Evolutionary conservation across 2,888 invertebrate genomes (phyloP), one percentile per base, ranked within the genome.

Genomic region (Andrena trimmerana): DNA sequence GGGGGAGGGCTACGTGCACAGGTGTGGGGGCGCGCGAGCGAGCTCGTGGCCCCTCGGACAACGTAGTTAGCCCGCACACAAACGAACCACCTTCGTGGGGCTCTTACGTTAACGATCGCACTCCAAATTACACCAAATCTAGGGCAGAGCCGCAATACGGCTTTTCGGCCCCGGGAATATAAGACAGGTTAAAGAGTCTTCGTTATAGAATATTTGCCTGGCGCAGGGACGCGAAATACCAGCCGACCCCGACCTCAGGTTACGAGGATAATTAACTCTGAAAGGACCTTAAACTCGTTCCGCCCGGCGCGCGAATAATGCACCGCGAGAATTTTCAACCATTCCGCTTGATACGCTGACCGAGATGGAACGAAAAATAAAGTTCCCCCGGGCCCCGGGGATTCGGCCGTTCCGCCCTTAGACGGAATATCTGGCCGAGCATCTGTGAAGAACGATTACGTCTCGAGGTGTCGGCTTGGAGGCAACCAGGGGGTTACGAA

Each of bases 61-160:
- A 78, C 76, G 68, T 82, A 77, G 82, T 83, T 78, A 84, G 72
- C 71, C 69, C 48, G 52, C 69, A 78, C 70, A 82, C 70, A 69
- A 84, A 69, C 84, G 86, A 71, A 62, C 78, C 76, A 59, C 77
- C 81, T 75, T 78, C 69, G 59, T 74, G 74, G 65, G 80, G 79
- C 78, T 88, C 88, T 88, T 88, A 88, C 86, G 84, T 77, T 88
- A 88, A 88, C 88, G 86, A 88, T 88, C 88, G 88, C 72, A 86
- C 88, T 75, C 84, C 24, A 83, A 88, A 88, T 88, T 88, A 88
- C 79, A 72, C 60, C 33, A 81, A 86, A 88, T 88, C 88, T 88
- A 84, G 87, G 88, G 67, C 87, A 86, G 62, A 86, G 82, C 88
- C 77, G 87, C 87, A 88, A 84, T 88, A 88, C 88, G 88, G 86